A percentile compares a stretch with the other conserved stretches of the same genome.
Evolutionary conservation across 1,140 invertebrate genomes (phyloP).

Genomic region (Goniozus legneri): DNA sequence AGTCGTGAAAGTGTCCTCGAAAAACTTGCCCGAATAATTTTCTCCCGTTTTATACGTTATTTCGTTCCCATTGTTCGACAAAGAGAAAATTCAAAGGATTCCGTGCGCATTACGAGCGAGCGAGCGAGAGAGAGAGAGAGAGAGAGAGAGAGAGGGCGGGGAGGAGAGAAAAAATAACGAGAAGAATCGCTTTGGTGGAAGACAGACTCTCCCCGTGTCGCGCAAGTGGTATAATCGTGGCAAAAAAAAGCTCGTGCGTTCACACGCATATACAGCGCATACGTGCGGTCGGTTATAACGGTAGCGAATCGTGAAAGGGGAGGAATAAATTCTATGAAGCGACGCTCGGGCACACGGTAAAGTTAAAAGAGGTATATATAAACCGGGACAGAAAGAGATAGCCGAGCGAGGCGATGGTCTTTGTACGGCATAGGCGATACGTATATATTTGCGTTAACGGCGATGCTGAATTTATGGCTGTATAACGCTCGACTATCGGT

Average conservation of each 20-base stretch:
- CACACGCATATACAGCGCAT: no score
- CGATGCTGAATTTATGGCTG: constrained; percentile 37
- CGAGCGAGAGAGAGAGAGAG: not conserved
- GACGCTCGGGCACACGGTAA: not conserved
- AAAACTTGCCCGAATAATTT: not conserved
- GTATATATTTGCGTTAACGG: constrained; percentile 32
- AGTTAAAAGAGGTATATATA: constrained; percentile 16
- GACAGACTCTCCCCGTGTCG: no score
- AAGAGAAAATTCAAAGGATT: not conserved
- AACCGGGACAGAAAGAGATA: not conserved
- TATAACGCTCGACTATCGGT: constrained; percentile 30
- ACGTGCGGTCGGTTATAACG: no score
- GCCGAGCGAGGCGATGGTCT: not conserved
- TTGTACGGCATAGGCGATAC: constrained; percentile 10
- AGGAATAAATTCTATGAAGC: constrained; percentile 17
- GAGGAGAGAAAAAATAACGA: no score
- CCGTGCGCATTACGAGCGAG: no score
- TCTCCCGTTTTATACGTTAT: no score
- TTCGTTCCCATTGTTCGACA: no score
- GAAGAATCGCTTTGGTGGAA: no score
- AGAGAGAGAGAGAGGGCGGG: not conserved
- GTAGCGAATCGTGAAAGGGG: no score
- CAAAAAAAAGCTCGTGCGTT: no score
- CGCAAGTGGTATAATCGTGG: constrained; percentile 8
- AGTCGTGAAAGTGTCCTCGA: not conserved